Evolutionary conservation across 2,113 vertebrate species (phyloP).

Genomic region (Enhydra lutris): DNA sequence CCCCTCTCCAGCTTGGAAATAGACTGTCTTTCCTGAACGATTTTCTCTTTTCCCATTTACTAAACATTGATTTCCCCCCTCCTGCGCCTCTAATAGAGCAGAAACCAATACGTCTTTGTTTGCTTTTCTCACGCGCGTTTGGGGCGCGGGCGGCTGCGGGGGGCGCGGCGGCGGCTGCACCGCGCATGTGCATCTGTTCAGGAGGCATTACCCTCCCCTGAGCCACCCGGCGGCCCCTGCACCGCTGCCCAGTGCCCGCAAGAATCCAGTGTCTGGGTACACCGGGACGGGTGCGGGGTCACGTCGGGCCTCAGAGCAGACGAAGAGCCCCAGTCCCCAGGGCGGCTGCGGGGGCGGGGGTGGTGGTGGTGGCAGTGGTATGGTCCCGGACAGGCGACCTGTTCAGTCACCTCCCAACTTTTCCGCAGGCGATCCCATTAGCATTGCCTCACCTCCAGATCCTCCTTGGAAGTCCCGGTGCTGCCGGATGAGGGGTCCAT

Average conservation of each 20-base stretch:
- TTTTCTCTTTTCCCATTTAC: conserved; percentile 78
- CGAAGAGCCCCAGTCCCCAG: not conserved
- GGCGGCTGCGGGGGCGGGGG: not conserved
- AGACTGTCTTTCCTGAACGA: conserved; percentile 79
- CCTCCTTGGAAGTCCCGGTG: not conserved
- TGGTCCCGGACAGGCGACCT: not conserved
- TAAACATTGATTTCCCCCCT: conserved; percentile 76
- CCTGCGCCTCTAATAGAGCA: conserved; percentile 69
- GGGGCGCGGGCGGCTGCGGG: not conserved
- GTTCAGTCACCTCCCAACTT: not conserved
- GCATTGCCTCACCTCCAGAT: not conserved
- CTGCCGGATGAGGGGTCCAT: not conserved
- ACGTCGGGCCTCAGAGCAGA: not conserved
- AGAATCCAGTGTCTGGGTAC: not conserved
- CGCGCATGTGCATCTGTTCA: conserved; percentile 21
- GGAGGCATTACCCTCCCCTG: not conserved
- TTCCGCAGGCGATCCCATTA: not conserved
- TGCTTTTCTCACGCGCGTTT: conserved; percentile 63
- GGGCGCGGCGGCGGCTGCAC: not conserved
- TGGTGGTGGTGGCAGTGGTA: not conserved
- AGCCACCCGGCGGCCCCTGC: not conserved
- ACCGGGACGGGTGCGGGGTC: no score
- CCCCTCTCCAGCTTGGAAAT: conserved; percentile 72
- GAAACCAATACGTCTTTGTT: conserved; percentile 72
- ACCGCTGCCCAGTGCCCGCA: not conserved